Percentiles rank a stretch among this genome's conserved stretches.
These are phyloP conservation scores for Lordiphosa andalusiaca DNA, from an alignment of 2,888 invertebrate species.

Conservation along the genomic window DNA sequence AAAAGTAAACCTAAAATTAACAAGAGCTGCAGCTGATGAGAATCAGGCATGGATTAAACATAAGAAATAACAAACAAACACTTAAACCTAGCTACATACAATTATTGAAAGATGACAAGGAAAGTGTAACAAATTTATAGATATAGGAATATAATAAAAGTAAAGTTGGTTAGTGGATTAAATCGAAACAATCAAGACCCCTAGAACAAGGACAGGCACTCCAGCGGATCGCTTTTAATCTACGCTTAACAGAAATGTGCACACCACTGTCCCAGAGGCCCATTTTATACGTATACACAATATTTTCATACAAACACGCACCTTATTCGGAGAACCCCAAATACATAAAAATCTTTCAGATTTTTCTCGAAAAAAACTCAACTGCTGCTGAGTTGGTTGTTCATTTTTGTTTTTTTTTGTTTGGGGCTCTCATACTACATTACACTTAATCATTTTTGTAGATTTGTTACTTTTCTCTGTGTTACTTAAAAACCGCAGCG, in stretches of 20 bases:
- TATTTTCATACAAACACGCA: slow-evolving; percentile 15
- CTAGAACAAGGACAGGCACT: not conserved
- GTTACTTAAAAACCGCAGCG: slow-evolving; percentile 67
- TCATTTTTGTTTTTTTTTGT: slow-evolving; percentile 21
- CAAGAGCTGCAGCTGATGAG: no score
- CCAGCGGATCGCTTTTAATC: no score
- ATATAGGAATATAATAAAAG: slow-evolving; percentile 6
- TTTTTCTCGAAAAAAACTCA: no score
- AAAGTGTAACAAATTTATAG: not conserved
- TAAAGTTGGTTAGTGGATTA: not conserved
- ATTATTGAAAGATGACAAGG: slow-evolving; percentile 1
- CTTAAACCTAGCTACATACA: slow-evolving; percentile 49
- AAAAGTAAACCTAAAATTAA: slow-evolving; percentile 14
- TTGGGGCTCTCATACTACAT: slow-evolving; percentile 34
- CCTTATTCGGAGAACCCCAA: slow-evolving; percentile 2
- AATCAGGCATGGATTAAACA: slow-evolving; percentile 42
- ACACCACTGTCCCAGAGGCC: slow-evolving; percentile 3
- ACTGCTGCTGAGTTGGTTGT: slow-evolving; percentile 13
- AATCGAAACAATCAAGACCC: slow-evolving; percentile 1
- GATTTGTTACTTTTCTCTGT: slow-evolving; percentile 29
- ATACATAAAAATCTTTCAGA: no score
- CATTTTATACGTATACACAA: slow-evolving; percentile 17
- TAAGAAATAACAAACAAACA: slow-evolving; percentile 68
- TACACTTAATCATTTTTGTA: slow-evolving; percentile 39
- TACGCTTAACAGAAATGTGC: no score